phyloP scores from a whole-genome alignment of 2,113 vertebrate genomes.

The Hemibagrus wyckioides region DNA sequence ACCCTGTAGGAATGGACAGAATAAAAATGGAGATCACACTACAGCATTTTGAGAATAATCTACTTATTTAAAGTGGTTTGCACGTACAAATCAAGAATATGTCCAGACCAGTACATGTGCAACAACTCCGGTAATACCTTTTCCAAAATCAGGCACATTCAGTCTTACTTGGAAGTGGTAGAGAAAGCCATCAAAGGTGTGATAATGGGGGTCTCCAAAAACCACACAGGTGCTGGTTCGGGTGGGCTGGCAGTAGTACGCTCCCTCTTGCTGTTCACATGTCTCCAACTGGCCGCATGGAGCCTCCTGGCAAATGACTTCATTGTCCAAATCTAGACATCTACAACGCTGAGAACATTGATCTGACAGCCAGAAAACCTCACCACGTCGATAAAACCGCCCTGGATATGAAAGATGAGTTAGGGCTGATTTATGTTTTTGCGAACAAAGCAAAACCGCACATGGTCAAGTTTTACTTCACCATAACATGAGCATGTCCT shows the following conservation, averaged over 20 bases:
- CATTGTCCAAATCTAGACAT: conserved; percentile 90
- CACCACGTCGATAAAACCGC: conserved; percentile 88
- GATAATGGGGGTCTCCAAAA: conserved; percentile 97
- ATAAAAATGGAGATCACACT: background rate
- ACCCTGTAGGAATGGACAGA: conserved; percentile 64
- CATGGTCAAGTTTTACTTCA: background rate
- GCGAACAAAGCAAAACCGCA: background rate
- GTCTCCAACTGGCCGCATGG: conserved; percentile 87
- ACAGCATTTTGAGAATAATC: background rate
- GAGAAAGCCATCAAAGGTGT: conserved; percentile 97
- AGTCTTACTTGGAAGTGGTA: conserved; percentile 88
- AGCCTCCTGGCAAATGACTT: conserved; percentile 87
- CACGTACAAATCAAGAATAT: background rate
- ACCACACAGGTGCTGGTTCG: conserved; percentile 96
- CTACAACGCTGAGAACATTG: conserved; percentile 93
- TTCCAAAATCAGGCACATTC: background rate
- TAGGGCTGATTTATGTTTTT: background rate
- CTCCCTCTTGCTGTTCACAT: conserved; percentile 84
- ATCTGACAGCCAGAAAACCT: conserved; percentile 90
- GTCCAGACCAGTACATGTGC: background rate
- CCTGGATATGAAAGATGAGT: conserved; percentile 68
- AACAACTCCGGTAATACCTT: background rate
- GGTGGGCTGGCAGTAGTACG: conserved; percentile 89
- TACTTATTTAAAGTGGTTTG: background rate
- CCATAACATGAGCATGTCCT: background rate